Conservation (phyloP, 1,140 invertebrate genomes). For the Caenorhabditis tropicalis region DNA sequence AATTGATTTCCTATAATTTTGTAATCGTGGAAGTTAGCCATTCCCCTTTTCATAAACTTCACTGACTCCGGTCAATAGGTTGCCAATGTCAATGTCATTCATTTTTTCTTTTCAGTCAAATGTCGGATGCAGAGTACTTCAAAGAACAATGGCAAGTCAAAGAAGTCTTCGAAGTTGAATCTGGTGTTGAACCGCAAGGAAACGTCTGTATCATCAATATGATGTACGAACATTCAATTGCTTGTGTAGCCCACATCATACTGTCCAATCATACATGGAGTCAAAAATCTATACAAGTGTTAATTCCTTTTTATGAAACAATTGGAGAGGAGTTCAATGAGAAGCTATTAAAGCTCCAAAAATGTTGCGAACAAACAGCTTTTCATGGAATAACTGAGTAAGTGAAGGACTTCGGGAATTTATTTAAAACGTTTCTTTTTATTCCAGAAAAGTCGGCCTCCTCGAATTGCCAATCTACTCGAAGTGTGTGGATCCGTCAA, state of each 20-base stretch:
- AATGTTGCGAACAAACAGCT: neutral
- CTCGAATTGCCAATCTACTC: neutral
- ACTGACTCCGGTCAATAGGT: no score
- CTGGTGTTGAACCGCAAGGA: neutral
- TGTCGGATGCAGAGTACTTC: neutral
- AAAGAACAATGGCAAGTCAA: neutral
- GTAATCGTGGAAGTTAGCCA: no score
- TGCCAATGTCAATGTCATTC: no score
- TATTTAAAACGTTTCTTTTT: neutral
- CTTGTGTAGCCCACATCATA: neutral
- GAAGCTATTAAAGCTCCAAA: neutral
- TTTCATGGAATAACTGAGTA: neutral
- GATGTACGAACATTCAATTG: neutral
- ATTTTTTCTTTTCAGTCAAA: no score
- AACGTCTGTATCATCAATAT: neutral
- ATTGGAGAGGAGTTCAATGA: neutral
- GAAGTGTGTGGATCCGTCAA: neutral
- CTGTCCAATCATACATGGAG: neutral
- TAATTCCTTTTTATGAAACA: neutral
- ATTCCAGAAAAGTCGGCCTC: neutral
- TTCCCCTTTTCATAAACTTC: no score
- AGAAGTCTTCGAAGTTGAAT: neutral
- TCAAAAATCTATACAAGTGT: neutral
- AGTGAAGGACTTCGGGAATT: neutral
- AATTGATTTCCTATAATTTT: no score